Base-by-base conservation (phyloP, 2,797 vertebrate species). In the Eulemur mongoz region DNA sequence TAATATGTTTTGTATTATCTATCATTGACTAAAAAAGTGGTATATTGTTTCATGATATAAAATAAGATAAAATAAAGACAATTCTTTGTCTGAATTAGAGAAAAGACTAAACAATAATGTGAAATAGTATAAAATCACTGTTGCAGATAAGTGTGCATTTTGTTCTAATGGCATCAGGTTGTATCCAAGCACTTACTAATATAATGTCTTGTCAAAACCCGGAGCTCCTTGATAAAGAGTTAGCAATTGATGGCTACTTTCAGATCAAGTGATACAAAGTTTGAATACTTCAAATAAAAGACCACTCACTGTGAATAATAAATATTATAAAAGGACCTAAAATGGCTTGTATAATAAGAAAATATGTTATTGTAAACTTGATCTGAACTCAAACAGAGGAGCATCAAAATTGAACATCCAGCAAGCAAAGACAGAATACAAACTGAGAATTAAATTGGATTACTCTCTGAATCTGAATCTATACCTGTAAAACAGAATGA, bases 51-150 rank as follows among this genome's bases (percentile, higher is more conserved):
- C 8, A 38, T 93, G 69, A 84, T 78, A 72, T 59, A 89, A 90
- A 30, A 80, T 50, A 89, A 92, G 38, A 90, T 57, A 96, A 89
- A 93, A 48, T 65, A 17, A 80, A 91, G 43, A 92, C 69, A 89
- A n/a, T 12, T 10, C 45, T 57, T 79, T 86, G 38, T 35, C 32
- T 81, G 35, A 57, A 61, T 79, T 84, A 78, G 32, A 87, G 52
- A 67, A 80, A 86, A 89, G 4, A 50, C 4, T 40, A 91, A 84
- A 3, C 18, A 72, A 70, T 4, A 88, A 30, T 73, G 45, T 81
- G 83, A 95, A 92, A 45, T 73, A 27, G 7, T 75, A 83, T 73
- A 84, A 65, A 79, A 48, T 79, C 35, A 67, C 48, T 50, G 18
- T 72, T 78, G 86, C 38, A 45, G 13, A 25, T 40, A 40, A 43